phyloP scores from a whole-genome alignment of 2,888 invertebrate genomes.

The Melinaea menophilus region DNA sequence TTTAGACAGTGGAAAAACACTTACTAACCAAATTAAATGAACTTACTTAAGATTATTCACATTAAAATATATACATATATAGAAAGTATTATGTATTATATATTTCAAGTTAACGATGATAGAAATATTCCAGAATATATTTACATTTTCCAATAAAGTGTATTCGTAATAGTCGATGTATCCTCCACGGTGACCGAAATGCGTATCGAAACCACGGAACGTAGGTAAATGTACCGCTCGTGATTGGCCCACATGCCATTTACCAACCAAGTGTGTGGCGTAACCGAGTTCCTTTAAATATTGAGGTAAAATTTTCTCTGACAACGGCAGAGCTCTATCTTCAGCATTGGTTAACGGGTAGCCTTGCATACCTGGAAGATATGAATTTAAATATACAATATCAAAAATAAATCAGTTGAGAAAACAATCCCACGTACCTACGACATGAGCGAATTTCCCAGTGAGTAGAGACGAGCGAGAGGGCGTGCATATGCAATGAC shows the following conservation, averaged over 20 bases:
- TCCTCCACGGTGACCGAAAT: conserved; percentile 91
- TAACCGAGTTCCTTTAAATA: conserved; percentile 84
- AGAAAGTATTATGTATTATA: too few relatives aligned
- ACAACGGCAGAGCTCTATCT: conserved; percentile 62
- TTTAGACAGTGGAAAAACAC: conserved; percentile 3
- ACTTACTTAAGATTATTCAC: too few relatives aligned
- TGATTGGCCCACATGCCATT: conserved; percentile 84
- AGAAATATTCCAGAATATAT: conserved; percentile 23
- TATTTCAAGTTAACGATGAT: too few relatives aligned
- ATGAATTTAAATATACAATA: neutral
- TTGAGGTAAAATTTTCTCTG: conserved; percentile 76
- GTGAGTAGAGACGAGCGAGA: conserved; percentile 88
- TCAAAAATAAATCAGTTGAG: too few relatives aligned
- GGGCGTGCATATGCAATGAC: conserved; percentile 89
- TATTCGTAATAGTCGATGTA: conserved; percentile 87
- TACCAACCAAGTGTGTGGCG: conserved; percentile 86
- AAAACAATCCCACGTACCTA: conserved; percentile 67
- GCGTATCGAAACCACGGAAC: conserved; percentile 86
- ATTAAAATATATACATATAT: too few relatives aligned
- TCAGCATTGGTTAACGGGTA: conserved; percentile 64
- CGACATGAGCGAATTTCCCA: conserved; percentile 89
- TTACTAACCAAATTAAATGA: neutral
- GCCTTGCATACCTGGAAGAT: conserved; percentile 64
- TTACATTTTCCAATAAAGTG: conserved; percentile 52
- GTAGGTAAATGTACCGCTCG: conserved; percentile 81